phyloP scores from a whole-genome alignment of 2,113 vertebrate genomes.

The Gymnarchus niloticus region DNA sequence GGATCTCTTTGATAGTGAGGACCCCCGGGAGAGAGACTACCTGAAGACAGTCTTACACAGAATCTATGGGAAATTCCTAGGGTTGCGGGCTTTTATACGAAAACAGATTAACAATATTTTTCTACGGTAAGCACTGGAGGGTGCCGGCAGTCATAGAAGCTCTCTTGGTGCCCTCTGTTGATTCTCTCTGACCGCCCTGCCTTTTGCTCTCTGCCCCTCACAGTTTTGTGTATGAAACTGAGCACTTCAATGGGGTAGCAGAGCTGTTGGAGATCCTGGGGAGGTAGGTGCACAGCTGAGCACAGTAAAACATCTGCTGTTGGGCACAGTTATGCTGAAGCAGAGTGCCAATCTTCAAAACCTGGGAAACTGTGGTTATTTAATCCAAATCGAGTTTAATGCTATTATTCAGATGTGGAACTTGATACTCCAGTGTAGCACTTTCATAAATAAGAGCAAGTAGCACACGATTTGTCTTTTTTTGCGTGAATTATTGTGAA shows the following conservation, averaged over 20 bases:
- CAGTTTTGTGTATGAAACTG: slow-evolving; percentile 99
- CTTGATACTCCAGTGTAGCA: too few species aligned
- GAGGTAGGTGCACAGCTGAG: slow-evolving; percentile 84
- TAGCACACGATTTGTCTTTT: too few species aligned
- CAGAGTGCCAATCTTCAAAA: neutral
- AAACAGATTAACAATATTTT: slow-evolving; percentile 99
- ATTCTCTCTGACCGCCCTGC: neutral
- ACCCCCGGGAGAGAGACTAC: slow-evolving; percentile 97
- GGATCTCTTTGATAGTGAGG: slow-evolving; percentile 98
- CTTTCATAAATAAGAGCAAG: too few species aligned
- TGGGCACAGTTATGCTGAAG: neutral
- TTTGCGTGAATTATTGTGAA: too few species aligned
- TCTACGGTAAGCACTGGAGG: slow-evolving; percentile 86
- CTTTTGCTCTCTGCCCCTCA: slow-evolving; percentile 24
- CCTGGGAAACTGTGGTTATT: too few species aligned
- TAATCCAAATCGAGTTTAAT: too few species aligned
- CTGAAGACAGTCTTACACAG: slow-evolving; percentile 99
- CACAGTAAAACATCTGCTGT: too few species aligned
- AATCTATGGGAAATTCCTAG: slow-evolving; percentile 99
- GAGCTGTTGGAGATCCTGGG: slow-evolving; percentile 99
- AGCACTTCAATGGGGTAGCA: slow-evolving; percentile 98
- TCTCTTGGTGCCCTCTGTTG: neutral
- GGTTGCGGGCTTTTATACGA: slow-evolving; percentile 99
- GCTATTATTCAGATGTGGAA: too few species aligned
- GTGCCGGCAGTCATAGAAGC: neutral